Conservation (phyloP, 2,113 vertebrate species). For the Nesoenas mayeri region DNA sequence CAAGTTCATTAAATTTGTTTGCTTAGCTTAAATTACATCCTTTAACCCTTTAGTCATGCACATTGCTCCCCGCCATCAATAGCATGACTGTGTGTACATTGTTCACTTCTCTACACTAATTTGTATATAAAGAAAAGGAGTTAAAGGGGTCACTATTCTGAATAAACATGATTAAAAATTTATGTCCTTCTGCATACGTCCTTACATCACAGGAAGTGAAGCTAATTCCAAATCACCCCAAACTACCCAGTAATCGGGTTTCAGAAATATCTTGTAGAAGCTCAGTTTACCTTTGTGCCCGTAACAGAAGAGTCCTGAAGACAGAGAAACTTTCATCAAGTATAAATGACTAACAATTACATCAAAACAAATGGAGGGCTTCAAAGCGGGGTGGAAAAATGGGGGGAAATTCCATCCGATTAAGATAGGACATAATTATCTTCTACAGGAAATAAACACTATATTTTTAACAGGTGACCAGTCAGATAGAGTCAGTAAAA, state of each 20-base stretch:
- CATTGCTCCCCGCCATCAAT: not conserved
- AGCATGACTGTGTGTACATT: not conserved
- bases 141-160: not conserved
- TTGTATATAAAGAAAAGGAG: not conserved
- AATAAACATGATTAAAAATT: not conserved
- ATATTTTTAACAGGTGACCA: conserved; percentile 36
- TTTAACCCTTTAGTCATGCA: not conserved
- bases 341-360: conserved; percentile 82
- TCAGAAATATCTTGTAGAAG: conserved; percentile 69
- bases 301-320: conserved; percentile 80
- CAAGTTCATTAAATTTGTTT: not conserved
- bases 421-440: conserved; percentile 55
- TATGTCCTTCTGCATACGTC: conserved; percentile 29
- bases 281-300: conserved; percentile 81
- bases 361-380: conserved; percentile 79
- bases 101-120: not conserved
- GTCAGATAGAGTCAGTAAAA: not conserved
- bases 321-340: conserved; percentile 84
- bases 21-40: not conserved
- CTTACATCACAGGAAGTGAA: conserved; percentile 61
- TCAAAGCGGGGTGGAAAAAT: conserved; percentile 76
- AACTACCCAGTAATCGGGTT: conserved; percentile 80
- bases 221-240: conserved; percentile 74
- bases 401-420: conserved; percentile 53
- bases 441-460: conserved; percentile 48